Evolutionary conservation across 2,113 vertebrate species (phyloP).

Genomic region (Dromiciops gliroides): DNA sequence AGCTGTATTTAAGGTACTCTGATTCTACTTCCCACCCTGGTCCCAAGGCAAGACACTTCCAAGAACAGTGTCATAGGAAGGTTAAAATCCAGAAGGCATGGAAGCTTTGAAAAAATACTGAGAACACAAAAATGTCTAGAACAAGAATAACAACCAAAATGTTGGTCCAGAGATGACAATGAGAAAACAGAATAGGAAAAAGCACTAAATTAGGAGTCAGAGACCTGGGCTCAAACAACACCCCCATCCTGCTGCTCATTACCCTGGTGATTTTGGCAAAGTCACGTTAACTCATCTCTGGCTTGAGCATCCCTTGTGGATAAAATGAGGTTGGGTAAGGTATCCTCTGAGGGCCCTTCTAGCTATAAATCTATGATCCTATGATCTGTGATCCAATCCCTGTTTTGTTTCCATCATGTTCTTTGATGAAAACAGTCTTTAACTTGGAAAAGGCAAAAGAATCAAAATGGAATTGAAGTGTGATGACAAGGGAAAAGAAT

Average conservation of each 20-base stretch:
- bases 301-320: neutral
- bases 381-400: neutral
- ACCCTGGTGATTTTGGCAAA: neutral
- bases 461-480: neutral
- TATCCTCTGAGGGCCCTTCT: neutral
- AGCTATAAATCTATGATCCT: neutral
- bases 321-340: neutral
- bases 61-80: neutral
- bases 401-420: neutral
- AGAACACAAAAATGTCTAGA: neutral
- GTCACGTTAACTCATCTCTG: neutral
- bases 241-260: neutral
- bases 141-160: neutral
- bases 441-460: neutral
- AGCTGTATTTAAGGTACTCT: neutral
- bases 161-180: neutral
- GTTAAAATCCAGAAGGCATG: neutral
- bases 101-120: neutral
- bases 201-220: neutral
- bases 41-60: neutral
- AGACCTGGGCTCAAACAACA: neutral
- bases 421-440: neutral
- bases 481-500: neutral
- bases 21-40: neutral
- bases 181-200: neutral